Conservation (phyloP, 2,888 invertebrate genomes). For the Teleogryllus oceanicus region DNA sequence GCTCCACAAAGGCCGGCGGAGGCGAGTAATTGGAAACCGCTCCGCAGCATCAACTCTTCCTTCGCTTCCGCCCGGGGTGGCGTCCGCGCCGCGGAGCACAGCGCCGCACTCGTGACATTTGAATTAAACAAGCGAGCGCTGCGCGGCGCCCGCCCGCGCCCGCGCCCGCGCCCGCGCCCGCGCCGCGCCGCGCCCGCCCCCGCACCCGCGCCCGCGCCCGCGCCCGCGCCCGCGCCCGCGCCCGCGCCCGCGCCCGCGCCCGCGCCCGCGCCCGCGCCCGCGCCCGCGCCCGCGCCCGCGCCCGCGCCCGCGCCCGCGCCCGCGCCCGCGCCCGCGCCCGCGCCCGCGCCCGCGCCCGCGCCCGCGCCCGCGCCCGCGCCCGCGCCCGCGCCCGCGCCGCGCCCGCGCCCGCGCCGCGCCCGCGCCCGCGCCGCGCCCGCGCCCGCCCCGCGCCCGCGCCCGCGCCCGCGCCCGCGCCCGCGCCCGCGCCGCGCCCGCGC, state of each 20-base stretch:
- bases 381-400: too few relatives aligned
- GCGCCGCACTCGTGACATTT: slow-evolving; percentile 5
- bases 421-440: too few relatives aligned
- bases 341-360: background rate
- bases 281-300: background rate
- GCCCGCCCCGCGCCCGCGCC: too few relatives aligned
- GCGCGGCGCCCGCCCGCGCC: background rate
- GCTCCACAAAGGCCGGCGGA: too few relatives aligned
- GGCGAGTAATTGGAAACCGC: too few relatives aligned
- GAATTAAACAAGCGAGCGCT: slow-evolving; percentile 8
- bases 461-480: background rate
- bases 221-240: background rate
- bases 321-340: background rate
- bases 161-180: background rate
- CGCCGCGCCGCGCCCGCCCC: too few relatives aligned
- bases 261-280: background rate
- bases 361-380: background rate
- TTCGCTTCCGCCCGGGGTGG: too few relatives aligned
- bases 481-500: background rate
- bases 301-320: background rate
- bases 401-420: background rate
- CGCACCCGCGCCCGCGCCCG: background rate
- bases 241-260: background rate
- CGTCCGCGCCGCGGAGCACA: too few relatives aligned
- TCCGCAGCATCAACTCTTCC: too few relatives aligned